phyloP scores from a whole-genome alignment of 2,888 invertebrate genomes.

The Diadegma fenestrale region DNA sequence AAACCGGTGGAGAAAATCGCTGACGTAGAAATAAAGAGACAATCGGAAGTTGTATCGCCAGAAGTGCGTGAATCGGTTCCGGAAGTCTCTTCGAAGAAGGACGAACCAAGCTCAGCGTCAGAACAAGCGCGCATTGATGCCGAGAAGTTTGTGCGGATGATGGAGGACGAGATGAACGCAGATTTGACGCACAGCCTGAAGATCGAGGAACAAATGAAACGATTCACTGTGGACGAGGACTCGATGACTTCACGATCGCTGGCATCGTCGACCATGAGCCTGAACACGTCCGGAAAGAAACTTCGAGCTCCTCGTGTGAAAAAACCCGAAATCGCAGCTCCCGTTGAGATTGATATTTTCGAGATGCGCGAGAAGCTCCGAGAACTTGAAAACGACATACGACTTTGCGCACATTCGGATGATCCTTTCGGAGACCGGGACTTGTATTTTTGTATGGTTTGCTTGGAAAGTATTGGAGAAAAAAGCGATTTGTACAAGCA shows the following conservation, averaged over 20 bases:
- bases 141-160: not conserved
- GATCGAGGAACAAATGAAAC: not conserved
- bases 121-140: not conserved
- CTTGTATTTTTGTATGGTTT: constrained; percentile 73
- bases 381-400: constrained; percentile 38
- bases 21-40: not conserved
- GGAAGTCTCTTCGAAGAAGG: not conserved
- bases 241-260: not conserved
- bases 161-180: not conserved
- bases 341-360: not conserved
- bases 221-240: not conserved
- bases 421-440: not conserved
- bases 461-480: constrained; percentile 68
- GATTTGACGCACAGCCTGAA: not conserved
- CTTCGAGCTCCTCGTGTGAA: constrained; percentile 8
- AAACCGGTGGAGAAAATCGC: not conserved
- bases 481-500: constrained; percentile 73
- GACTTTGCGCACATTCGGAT: not conserved
- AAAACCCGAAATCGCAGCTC: not conserved
- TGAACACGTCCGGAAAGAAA: constrained; percentile 1
- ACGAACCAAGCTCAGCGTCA: not conserved
- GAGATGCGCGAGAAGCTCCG: constrained; percentile 28
- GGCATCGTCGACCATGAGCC: constrained; percentile 19
- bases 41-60: not conserved
- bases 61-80: not conserved